These are phyloP conservation scores for Pelagia noctiluca DNA, from an alignment of 30 jellyfish, hydroid and myxozoan genomes.

Conservation along the genomic window DNA sequence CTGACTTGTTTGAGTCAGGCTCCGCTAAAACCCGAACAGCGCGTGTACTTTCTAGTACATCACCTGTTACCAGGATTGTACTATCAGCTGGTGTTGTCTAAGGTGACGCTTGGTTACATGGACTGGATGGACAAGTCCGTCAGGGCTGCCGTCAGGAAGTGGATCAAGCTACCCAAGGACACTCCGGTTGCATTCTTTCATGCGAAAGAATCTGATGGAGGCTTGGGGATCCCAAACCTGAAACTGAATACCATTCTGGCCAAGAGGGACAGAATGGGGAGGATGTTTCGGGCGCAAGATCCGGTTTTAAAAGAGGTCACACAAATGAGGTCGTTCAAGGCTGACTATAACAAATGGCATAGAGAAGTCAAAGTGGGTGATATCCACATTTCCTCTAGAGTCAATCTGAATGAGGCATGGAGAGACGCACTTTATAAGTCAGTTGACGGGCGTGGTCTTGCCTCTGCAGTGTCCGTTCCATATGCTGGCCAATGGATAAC, in stretches of 20 bases:
- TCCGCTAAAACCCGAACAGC: constrained; percentile 17
- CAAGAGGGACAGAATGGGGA: not conserved
- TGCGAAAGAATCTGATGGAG: constrained; percentile 7
- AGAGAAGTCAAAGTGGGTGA: not conserved
- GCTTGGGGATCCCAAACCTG: constrained; percentile 2
- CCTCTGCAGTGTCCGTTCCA: not conserved
- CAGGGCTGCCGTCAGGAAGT: not conserved
- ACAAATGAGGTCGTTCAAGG: not conserved
- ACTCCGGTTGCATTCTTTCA: not conserved
- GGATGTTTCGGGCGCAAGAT: not conserved
- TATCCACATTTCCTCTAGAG: not conserved
- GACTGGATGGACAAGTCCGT: not conserved
- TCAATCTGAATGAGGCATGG: not conserved
- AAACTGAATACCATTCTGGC: not conserved
- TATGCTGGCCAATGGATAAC: not conserved
- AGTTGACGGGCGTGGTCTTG: not conserved
- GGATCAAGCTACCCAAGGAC: not conserved
- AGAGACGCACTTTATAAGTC: not conserved
- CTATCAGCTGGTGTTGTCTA: not conserved
- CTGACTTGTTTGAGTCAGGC: not conserved
- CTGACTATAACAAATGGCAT: not conserved
- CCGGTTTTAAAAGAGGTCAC: not conserved
- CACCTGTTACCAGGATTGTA: not conserved
- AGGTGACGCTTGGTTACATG: no score
- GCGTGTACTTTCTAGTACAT: not conserved